Base-by-base conservation (phyloP, 2,797 vertebrate genomes). In the Megaceryle alcyon region DNA sequence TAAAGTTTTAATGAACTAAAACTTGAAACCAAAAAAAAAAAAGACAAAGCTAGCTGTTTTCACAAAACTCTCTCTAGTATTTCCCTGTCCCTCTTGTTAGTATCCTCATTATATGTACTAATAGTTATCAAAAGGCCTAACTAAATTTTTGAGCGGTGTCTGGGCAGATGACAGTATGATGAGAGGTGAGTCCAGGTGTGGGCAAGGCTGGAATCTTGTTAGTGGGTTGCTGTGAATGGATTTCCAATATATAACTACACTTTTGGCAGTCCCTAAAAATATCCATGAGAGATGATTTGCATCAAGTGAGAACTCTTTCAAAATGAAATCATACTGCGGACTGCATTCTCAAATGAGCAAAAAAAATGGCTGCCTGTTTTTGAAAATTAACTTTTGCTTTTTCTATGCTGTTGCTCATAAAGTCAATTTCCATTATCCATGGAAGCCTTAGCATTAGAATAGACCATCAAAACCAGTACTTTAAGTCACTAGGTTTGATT, bases 401-500 rank as follows among this genome's bases (percentile, higher is more conserved):
- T 87, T 79, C 46, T 59, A 1, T 63, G 37, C 9, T 87, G 14
- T 63, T 90, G 84, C 31, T 91, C 22, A 60, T 79, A 70, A 88
- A 60, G 60, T 22, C 21, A 25, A 64, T 92, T 82, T 89, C 59
- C 65, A 54, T 88, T 72, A 86, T 94, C 92, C 82, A 66, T 92
- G 92, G 77, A 94, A 96, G 66, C 82, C 29, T 33, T 37, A 53
- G 31, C 28, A 70, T 75, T 84, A 91, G 70, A 90, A 70, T 22
- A 84, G 59, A 83, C 82, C 28, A 70, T 90, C 94, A 77, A 95
- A 94, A 83, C 39, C 85, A 88, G 59, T 86, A 48, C 43, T 91
- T 88, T 81, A 64, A 57, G 72, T 60, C 48, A 57, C 39, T 84
- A 33, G 18, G 21, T 79, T 91, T 94, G 77, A 95, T 94, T 86